Percentiles rank a stretch among this genome's conserved stretches.
These are phyloP conservation scores for Galeopterus variegatus DNA, from an alignment of 2,113 vertebrate species.

Conservation along the genomic window DNA sequence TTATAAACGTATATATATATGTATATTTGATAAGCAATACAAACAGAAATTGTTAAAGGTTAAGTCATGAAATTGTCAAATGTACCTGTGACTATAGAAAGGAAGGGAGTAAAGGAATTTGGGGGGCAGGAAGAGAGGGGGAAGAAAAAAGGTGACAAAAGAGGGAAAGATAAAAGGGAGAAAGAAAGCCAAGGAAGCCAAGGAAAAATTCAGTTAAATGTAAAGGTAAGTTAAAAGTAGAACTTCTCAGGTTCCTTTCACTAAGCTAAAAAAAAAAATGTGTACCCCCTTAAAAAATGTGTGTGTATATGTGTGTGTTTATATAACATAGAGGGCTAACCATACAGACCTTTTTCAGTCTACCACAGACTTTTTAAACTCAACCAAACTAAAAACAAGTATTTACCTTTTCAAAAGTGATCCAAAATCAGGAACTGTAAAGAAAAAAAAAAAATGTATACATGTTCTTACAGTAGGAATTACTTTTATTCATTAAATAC, in stretches of 20 bases:
- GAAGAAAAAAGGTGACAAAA: no score
- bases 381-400: neutral
- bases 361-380: neutral
- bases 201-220: neutral
- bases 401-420: neutral
- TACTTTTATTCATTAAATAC: neutral
- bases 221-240: neutral
- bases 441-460: neutral
- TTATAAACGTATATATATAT: neutral
- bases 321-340: neutral
- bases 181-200: neutral
- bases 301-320: neutral
- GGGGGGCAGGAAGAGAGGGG: neutral
- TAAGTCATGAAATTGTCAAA: neutral
- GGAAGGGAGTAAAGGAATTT: neutral
- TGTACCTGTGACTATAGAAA: neutral
- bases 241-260: neutral
- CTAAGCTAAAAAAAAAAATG: neutral
- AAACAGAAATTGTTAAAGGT: neutral
- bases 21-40: neutral
- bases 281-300: neutral
- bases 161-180: neutral
- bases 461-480: neutral
- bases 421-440: neutral
- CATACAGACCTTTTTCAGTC: no score